Percentiles rank a stretch among this genome's conserved stretches.
These are phyloP conservation scores for Merops nubicus DNA, from an alignment of 2,113 vertebrate genomes.

Conservation along the genomic window DNA sequence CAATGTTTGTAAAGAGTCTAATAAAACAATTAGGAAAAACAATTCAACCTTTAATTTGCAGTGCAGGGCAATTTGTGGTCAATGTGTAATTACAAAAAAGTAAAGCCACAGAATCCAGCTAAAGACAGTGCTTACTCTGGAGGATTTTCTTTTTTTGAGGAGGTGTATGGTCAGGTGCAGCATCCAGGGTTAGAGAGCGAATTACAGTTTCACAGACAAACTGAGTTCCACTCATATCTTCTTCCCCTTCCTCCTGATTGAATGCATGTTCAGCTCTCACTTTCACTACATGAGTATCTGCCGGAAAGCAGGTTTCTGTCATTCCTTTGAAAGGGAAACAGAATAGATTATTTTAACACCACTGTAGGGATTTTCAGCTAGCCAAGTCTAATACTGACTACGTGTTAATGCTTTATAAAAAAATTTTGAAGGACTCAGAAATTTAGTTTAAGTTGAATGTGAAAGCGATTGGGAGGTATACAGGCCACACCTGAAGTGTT, in stretches of 20 bases:
- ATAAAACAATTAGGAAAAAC: neutral
- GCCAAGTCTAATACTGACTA: neutral
- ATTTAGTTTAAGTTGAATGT: neutral
- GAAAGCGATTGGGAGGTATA: neutral
- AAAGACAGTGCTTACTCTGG: constrained; percentile 67
- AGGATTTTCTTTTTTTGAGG: constrained; percentile 71
- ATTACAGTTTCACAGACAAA: constrained; percentile 99
- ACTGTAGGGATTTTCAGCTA: neutral
- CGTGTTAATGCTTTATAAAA: neutral
- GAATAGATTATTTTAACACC: neutral
- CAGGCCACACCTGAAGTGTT: neutral
- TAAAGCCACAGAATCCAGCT: constrained; percentile 11
- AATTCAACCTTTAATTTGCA: neutral
- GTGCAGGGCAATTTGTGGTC: neutral
- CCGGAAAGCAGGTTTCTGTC: neutral
- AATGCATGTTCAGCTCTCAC: constrained; percentile 56
- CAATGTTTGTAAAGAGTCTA: neutral
- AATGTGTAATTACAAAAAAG: neutral
- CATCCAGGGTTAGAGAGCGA: constrained; percentile 93
- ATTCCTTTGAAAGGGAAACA: neutral
- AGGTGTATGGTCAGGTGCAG: constrained; percentile 91
- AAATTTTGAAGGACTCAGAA: rapidly evolving
- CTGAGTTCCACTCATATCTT: constrained; percentile 96
- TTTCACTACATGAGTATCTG: neutral
- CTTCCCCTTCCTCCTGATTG: constrained; percentile 85